These are phyloP conservation scores for Harpagifer antarcticus DNA, from an alignment of 2,797 vertebrate genomes.

Conservation along the genomic window DNA sequence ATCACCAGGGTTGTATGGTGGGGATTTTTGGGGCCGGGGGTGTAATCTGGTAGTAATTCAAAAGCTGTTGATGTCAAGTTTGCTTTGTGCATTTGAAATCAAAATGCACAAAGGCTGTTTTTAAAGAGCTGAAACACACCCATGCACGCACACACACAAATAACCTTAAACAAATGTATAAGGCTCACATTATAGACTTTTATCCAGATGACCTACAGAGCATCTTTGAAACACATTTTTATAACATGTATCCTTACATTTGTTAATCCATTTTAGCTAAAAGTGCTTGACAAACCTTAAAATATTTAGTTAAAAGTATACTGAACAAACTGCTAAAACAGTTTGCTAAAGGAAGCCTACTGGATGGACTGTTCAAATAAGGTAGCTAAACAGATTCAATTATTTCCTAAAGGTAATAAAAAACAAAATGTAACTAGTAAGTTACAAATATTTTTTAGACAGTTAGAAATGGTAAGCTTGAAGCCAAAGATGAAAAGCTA, in stretches of 20 bases:
- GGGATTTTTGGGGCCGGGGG: slow-evolving; percentile 49
- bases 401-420: not conserved
- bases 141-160: not conserved
- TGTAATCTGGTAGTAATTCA: slow-evolving; percentile 72
- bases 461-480: not conserved
- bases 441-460: too few species aligned
- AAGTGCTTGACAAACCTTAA: too few species aligned
- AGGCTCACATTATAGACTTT: not conserved
- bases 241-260: not conserved
- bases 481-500: not conserved
- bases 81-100: slow-evolving; percentile 44
- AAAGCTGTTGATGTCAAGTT: slow-evolving; percentile 59
- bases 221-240: not conserved
- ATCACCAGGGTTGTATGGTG: slow-evolving; percentile 60
- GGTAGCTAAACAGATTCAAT: too few species aligned
- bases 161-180: not conserved
- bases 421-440: too few species aligned
- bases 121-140: slow-evolving; percentile 19
- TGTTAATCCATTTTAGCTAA: not conserved
- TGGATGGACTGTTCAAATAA: not conserved
- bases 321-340: not conserved
- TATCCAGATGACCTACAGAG: not conserved
- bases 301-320: not conserved
- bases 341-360: not conserved
- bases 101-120: slow-evolving; percentile 23